Conservation (phyloP, 2,888 invertebrate species). For the Liodrosophila aerea region DNA sequence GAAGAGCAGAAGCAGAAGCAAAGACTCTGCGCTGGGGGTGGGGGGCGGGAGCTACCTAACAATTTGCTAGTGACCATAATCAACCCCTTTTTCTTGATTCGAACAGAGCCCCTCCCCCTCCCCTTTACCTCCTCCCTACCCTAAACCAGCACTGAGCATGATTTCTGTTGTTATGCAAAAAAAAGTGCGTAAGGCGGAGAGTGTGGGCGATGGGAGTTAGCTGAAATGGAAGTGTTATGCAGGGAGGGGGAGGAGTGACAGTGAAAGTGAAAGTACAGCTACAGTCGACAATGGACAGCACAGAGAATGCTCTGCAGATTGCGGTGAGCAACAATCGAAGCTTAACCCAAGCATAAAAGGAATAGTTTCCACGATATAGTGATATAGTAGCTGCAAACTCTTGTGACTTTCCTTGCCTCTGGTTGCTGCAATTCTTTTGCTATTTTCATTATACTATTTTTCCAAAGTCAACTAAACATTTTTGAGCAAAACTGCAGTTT, state of each 20-base stretch:
- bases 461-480: too few species aligned
- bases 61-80: constrained; percentile 76
- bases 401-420: too few species aligned
- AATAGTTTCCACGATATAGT: too few species aligned
- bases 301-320: not conserved
- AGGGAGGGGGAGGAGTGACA: not conserved
- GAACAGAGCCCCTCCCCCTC: constrained; percentile 8
- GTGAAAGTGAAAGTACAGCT: not conserved
- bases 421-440: too few species aligned
- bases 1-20: constrained; percentile 5
- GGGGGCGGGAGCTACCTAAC: constrained; percentile 40
- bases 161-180: constrained; percentile 59
- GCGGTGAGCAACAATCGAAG: too few species aligned
- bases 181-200: constrained; percentile 57
- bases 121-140: constrained; percentile 6
- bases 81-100: constrained; percentile 65
- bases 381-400: too few species aligned
- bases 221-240: not conserved
- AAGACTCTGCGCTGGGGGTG: not conserved
- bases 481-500: too few species aligned
- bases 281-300: not conserved
- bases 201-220: not conserved
- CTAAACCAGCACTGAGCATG: too few species aligned
- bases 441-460: too few species aligned
- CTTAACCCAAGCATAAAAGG: too few species aligned